These are phyloP conservation scores for Virgularia gustaviana DNA, from an alignment of 92 coral and sea anemone species.

Conservation along the genomic window DNA sequence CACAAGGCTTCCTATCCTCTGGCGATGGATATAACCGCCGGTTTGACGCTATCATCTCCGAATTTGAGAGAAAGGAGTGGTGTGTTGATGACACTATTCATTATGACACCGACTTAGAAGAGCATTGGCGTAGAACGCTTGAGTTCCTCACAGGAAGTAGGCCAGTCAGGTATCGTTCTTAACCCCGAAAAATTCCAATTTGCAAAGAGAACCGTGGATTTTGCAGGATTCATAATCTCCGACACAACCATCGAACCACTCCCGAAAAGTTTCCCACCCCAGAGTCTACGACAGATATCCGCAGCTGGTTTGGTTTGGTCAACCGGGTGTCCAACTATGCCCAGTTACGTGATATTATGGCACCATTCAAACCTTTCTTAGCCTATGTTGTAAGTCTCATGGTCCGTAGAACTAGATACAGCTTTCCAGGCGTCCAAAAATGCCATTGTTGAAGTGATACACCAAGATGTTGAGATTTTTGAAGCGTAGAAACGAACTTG, in stretches of 20 bases:
- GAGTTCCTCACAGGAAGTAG: conserved; percentile 61
- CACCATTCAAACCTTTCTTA: conserved; percentile 40
- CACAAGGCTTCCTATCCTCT: conserved; percentile 59
- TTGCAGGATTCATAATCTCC: conserved; percentile 57
- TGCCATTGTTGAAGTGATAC: conserved; percentile 19
- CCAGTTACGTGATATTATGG: conserved; percentile 40
- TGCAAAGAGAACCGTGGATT: conserved; percentile 45
- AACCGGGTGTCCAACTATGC: conserved; percentile 43
- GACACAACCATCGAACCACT: conserved; percentile 56
- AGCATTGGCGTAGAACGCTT: conserved; percentile 76
- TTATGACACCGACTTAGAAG: conserved; percentile 57
- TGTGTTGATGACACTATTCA: conserved; percentile 69
- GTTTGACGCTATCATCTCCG: conserved; percentile 56
- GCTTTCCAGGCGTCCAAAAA: conserved; percentile 24
- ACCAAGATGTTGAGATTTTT: conserved; percentile 22
- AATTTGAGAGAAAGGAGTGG: conserved; percentile 51
- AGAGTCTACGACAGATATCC: conserved; percentile 34
- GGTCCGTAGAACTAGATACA: conserved; percentile 24
- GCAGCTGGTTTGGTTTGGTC: conserved; percentile 46
- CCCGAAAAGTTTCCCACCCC: conserved; percentile 38
- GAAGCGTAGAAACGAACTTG: conserved; percentile 22
- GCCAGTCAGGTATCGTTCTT: conserved; percentile 66
- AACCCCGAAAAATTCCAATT: conserved; percentile 40
- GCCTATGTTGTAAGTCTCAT: conserved; percentile 21
- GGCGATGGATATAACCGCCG: conserved; percentile 67